phyloP scores from a whole-genome alignment of 2,888 invertebrate species.

The Agrilus biguttatus region DNA sequence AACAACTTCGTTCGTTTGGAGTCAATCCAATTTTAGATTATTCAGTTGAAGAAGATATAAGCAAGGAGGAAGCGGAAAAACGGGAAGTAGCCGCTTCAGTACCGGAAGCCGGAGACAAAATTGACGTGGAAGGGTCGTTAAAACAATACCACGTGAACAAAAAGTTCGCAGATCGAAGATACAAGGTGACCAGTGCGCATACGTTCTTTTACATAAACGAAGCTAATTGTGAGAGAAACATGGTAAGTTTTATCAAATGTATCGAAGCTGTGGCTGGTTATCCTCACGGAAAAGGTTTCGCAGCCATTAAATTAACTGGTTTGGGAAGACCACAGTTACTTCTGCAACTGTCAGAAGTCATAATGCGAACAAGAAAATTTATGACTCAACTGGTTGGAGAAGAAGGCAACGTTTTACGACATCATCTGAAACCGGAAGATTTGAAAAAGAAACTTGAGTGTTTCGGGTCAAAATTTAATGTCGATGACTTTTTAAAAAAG shows the following conservation, averaged over 20 bases:
- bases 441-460: constrained; percentile 70
- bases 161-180: constrained; percentile 77
- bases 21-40: constrained; percentile 94
- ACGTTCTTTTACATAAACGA: constrained; percentile 94
- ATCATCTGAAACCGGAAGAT: constrained; percentile 77
- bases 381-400: constrained; percentile 85
- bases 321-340: constrained; percentile 49
- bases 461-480: constrained; percentile 60
- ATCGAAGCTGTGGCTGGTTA: constrained; percentile 82
- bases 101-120: constrained; percentile 25
- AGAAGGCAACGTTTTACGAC: constrained; percentile 72
- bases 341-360: constrained; percentile 95
- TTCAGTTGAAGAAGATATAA: constrained; percentile 85
- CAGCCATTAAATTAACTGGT: constrained; percentile 87
- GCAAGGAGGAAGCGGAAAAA: constrained; percentile 75
- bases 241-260: constrained; percentile 78
- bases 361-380: constrained; percentile 87
- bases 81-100: constrained; percentile 64
- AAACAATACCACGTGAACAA: constrained; percentile 49
- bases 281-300: constrained; percentile 64
- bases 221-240: constrained; percentile 85
- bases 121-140: constrained; percentile 45
- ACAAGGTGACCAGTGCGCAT: constrained; percentile 76
- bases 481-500: constrained; percentile 78
- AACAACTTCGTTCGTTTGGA: constrained; percentile 70